Conservation (phyloP, 2,113 vertebrate species). For the Picathartes gymnocephalus region DNA sequence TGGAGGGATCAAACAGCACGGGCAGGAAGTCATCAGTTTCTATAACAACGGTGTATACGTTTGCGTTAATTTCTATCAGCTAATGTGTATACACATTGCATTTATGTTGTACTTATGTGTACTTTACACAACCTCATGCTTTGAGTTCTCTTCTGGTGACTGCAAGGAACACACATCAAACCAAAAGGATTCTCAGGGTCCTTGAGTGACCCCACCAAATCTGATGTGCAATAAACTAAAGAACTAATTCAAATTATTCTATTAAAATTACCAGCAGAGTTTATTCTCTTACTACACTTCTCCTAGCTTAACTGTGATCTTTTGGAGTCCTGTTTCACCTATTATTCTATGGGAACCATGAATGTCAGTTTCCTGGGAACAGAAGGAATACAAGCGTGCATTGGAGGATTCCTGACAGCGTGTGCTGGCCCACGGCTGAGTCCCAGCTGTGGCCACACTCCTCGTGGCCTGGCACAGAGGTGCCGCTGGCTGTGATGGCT, state of each 20-base stretch:
- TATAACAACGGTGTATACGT: rapidly evolving
- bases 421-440: rapidly evolving
- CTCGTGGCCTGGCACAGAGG: rapidly evolving
- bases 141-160: background rate
- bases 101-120: rapidly evolving
- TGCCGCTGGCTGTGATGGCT: background rate
- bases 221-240: background rate
- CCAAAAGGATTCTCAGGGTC: background rate
- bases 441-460: background rate
- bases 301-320: background rate
- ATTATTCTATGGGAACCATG: rapidly evolving
- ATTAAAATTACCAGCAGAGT: background rate
- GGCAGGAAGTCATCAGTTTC: background rate
- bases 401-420: rapidly evolving
- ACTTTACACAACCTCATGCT: background rate
- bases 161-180: background rate
- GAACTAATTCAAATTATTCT: background rate
- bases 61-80: background rate
- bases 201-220: background rate
- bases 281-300: background rate
- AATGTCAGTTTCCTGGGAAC: background rate
- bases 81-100: background rate
- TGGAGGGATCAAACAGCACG: background rate
- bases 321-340: background rate
- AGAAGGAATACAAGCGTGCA: rapidly evolving